Percentiles rank a stretch among this genome's conserved stretches.
phyloP scores from a whole-genome alignment of 2,888 invertebrate species.

The Digitonthophagus gazella region DNA sequence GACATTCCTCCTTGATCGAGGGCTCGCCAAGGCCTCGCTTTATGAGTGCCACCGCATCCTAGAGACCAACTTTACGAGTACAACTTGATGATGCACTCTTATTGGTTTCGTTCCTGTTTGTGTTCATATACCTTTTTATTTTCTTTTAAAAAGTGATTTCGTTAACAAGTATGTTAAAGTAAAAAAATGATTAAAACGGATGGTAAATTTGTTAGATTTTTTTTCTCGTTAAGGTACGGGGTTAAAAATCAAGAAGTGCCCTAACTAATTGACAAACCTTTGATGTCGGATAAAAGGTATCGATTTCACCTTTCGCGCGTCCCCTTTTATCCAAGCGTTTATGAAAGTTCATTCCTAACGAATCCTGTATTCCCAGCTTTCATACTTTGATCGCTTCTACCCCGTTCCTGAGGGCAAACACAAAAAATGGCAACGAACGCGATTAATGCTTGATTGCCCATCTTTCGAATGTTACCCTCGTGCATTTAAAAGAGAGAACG shows the following conservation, averaged over 20 bases:
- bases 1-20: background rate
- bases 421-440: no score
- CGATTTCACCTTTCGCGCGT: background rate
- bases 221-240: background rate
- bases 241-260: background rate
- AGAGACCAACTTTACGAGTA: background rate
- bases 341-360: no score
- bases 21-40: background rate
- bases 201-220: background rate
- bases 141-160: background rate
- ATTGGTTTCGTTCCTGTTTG: background rate
- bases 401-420: background rate
- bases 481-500: background rate
- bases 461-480: background rate
- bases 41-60: background rate
- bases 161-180: background rate
- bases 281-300: slow-evolving; percentile 6
- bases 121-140: background rate
- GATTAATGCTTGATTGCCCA: background rate
- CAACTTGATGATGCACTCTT: background rate
- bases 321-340: no score
- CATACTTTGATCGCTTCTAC: no score
- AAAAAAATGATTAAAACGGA: background rate
- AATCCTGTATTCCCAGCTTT: no score
- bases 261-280: background rate